Evolutionary conservation across 2,888 invertebrate species (phyloP).

Genomic region (Ormyrus pomaceus): DNA sequence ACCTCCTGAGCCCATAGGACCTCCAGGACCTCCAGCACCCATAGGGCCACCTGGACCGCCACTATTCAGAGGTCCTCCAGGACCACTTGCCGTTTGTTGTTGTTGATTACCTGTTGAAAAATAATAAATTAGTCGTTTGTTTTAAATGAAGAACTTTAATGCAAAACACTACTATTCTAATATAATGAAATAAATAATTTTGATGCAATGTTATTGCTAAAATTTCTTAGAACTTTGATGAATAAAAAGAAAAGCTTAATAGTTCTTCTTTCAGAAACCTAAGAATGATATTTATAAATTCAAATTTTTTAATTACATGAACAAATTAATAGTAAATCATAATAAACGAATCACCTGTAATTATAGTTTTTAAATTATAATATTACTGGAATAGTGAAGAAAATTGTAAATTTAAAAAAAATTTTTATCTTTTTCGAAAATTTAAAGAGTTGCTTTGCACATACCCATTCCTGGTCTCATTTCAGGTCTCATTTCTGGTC

Average conservation of each 20-base stretch:
- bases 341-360: neutral
- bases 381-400: no score
- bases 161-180: neutral
- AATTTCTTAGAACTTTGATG: neutral
- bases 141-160: neutral
- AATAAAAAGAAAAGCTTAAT: no score
- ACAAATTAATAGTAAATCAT: neutral
- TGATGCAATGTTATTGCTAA: neutral
- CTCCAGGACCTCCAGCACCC: conserved; percentile 48
- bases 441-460: neutral
- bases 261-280: no score
- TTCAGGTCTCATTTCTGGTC: conserved; percentile 17
- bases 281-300: no score
- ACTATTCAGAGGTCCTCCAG: conserved; percentile 13
- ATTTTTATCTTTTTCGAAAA: no score
- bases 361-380: no score
- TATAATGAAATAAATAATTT: neutral
- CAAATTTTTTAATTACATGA: neutral
- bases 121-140: neutral
- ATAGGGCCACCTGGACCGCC: conserved; percentile 12
- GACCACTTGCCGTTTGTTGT: conserved; percentile 16
- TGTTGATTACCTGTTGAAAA: conserved; percentile 48
- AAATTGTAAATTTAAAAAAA: no score
- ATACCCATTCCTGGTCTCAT: conserved; percentile 53
- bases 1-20: no score